Evolutionary conservation across 2,797 vertebrate genomes (phyloP).

Genomic region (Catostomus latipinnis): DNA sequence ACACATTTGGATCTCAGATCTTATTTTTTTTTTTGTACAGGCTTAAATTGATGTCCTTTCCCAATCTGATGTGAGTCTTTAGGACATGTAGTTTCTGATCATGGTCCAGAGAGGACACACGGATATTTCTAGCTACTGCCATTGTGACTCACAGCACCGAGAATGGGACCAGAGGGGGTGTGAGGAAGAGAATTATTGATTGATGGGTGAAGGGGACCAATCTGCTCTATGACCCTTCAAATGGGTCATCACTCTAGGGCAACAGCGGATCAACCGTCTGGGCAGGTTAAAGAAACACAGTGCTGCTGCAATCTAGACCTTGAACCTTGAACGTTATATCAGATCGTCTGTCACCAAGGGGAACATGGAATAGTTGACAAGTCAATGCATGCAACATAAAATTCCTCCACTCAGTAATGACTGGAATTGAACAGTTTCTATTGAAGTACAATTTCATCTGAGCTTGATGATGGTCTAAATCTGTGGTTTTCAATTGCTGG

Average conservation of each 20-base stretch:
- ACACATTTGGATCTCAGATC: not conserved
- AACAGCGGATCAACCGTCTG: slow-evolving; percentile 61
- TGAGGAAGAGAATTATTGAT: slow-evolving; percentile 39
- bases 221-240: slow-evolving; percentile 67
- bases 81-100: slow-evolving; percentile 40
- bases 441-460: too few species aligned
- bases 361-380: too few species aligned
- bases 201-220: slow-evolving; percentile 63
- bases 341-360: slow-evolving; percentile 15
- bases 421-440: too few species aligned
- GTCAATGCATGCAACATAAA: too few species aligned
- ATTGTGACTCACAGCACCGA: slow-evolving; percentile 38
- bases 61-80: not conserved
- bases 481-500: too few species aligned
- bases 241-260: slow-evolving; percentile 48
- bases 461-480: too few species aligned
- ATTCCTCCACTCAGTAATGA: too few species aligned
- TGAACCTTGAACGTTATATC: slow-evolving; percentile 36
- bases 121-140: slow-evolving; percentile 21
- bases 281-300: slow-evolving; percentile 46
- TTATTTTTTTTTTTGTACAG: not conserved
- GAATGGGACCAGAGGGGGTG: slow-evolving; percentile 28
- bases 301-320: slow-evolving; percentile 50
- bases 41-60: not conserved
- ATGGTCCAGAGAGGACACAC: slow-evolving; percentile 42